These are phyloP conservation scores for Cacoxenus indagator DNA, from an alignment of 2,888 invertebrate genomes.

Conservation along the genomic window DNA sequence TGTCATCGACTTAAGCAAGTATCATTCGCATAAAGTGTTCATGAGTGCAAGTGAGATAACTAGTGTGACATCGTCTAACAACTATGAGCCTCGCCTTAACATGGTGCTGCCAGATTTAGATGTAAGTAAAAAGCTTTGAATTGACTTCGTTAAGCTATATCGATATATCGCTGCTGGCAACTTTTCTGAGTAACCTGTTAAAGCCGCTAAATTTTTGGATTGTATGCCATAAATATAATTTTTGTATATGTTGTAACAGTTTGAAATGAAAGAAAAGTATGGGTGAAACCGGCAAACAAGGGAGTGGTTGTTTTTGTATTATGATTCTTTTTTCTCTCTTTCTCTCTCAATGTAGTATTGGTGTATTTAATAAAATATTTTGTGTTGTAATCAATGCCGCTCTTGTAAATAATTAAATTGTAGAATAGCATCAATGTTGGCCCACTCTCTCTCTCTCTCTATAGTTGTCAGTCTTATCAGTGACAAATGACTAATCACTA, in stretches of 20 bases:
- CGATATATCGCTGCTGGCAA: neutral
- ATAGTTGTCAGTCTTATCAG: neutral
- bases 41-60: constrained; percentile 40
- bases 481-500: neutral
- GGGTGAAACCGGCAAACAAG: neutral
- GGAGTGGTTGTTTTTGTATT: neutral
- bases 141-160: neutral
- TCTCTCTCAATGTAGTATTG: neutral
- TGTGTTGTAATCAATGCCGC: neutral
- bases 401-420: neutral
- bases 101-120: neutral
- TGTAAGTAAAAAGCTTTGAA: neutral
- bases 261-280: neutral
- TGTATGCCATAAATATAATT: constrained; percentile 51
- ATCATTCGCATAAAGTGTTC: neutral
- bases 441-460: neutral
- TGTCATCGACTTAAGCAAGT: neutral
- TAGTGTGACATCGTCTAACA: constrained; percentile 42
- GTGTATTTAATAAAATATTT: neutral
- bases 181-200: constrained; percentile 56
- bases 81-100: constrained; percentile 30
- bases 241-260: neutral
- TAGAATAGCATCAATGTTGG: neutral
- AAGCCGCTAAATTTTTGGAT: constrained; percentile 53
- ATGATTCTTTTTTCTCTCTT: neutral